phyloP scores from a whole-genome alignment of 35 echinoderm and acorn worm genomes.

The Heliocidaris erythrogramma region DNA sequence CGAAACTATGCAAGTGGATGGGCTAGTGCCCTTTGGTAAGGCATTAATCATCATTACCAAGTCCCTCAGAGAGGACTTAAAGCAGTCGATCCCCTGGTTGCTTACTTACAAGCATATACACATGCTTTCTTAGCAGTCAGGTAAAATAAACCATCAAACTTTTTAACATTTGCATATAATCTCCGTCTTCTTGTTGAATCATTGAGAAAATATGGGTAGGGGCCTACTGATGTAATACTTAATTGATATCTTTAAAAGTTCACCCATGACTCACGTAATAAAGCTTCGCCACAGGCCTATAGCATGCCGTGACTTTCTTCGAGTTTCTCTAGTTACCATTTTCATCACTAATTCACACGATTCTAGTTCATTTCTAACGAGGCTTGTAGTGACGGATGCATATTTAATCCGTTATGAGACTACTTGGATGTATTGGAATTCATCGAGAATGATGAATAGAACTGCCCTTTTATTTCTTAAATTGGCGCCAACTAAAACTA shows the following conservation, averaged over 20 bases:
- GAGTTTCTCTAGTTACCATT: background rate
- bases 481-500: background rate
- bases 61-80: too few relatives aligned
- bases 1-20: too few relatives aligned
- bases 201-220: too few relatives aligned
- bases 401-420: background rate
- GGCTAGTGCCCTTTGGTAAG: too few relatives aligned
- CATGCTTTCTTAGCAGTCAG: too few relatives aligned
- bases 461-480: background rate
- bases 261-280: background rate
- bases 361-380: background rate
- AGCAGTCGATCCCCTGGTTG: too few relatives aligned
- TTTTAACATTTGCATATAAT: too few relatives aligned
- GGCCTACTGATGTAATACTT: background rate
- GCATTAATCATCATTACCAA: too few relatives aligned
- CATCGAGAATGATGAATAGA: background rate
- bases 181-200: too few relatives aligned
- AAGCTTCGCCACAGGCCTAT: background rate
- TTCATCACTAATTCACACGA: background rate
- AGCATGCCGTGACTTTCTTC: background rate
- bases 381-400: background rate
- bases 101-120: too few relatives aligned
- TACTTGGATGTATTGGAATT: background rate
- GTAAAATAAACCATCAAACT: too few relatives aligned
- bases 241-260: background rate